Evolutionary conservation across 2,113 vertebrate species (phyloP).

Genomic region (Albula goreensis): DNA sequence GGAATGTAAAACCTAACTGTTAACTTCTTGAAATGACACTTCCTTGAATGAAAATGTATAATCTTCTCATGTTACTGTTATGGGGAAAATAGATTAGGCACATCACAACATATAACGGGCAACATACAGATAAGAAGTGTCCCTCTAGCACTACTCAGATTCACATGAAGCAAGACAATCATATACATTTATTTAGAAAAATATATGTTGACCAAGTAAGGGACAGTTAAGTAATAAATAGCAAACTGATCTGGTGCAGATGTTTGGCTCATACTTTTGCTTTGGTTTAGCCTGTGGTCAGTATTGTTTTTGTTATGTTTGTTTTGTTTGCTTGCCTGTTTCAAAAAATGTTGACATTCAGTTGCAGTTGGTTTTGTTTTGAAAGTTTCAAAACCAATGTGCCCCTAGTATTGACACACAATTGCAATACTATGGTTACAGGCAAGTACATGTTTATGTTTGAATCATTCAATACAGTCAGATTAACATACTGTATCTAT

Average conservation of each 20-base stretch:
- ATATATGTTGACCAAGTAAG: background rate
- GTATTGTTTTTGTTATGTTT: slow-evolving; percentile 29
- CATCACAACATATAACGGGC: no score
- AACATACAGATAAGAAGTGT: background rate
- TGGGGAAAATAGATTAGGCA: background rate
- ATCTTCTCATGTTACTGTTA: background rate
- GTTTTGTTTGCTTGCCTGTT: slow-evolving; percentile 45
- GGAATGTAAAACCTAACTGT: no score
- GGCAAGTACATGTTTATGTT: slow-evolving; percentile 28
- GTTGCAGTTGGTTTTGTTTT: slow-evolving; percentile 51
- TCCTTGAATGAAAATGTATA: no score
- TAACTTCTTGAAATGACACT: no score
- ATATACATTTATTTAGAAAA: slow-evolving; percentile 2
- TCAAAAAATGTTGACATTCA: slow-evolving; percentile 47
- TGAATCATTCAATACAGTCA: slow-evolving; percentile 35
- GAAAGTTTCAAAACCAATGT: slow-evolving; percentile 17
- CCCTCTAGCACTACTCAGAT: background rate
- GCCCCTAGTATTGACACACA: slow-evolving; percentile 40
- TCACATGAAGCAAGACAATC: background rate
- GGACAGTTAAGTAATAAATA: background rate
- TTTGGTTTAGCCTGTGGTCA: slow-evolving; percentile 43
- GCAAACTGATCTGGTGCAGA: slow-evolving; percentile 37
- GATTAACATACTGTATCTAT: slow-evolving; percentile 17
- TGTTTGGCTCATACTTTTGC: slow-evolving; percentile 37
- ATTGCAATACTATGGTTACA: slow-evolving; percentile 43